These are phyloP conservation scores for Sebastes nivosus DNA, from an alignment of 2,797 vertebrate genomes.

Conservation along the genomic window DNA sequence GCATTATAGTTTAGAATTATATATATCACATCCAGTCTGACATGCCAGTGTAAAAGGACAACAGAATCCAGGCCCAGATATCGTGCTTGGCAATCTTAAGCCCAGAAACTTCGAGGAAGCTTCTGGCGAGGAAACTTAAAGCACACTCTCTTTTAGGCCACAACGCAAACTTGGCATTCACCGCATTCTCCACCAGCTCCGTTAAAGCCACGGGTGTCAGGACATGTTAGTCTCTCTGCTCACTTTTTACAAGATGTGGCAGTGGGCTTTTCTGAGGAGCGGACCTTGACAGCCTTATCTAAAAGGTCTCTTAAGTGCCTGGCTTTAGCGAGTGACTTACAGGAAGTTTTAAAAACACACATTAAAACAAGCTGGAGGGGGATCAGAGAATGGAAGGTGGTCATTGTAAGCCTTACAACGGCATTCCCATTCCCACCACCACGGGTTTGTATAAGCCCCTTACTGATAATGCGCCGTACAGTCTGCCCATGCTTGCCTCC, in stretches of 20 bases:
- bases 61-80: conserved; percentile 34
- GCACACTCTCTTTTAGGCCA: conserved; percentile 28
- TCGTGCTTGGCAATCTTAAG: conserved; percentile 46
- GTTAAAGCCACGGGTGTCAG: conserved; percentile 57
- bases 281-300: conserved; percentile 53
- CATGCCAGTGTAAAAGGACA: conserved; percentile 9
- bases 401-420: conserved; percentile 42
- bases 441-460: conserved; percentile 73
- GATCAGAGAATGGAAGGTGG: conserved; percentile 31
- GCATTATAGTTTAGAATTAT: not conserved
- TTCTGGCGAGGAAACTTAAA: conserved; percentile 39
- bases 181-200: conserved; percentile 34
- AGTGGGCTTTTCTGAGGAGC: conserved; percentile 27
- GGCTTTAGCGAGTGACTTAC: conserved; percentile 61
- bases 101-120: conserved; percentile 38
- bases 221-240: conserved; percentile 46
- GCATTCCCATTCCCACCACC: conserved; percentile 63
- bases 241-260: conserved; percentile 44
- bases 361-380: conserved; percentile 55
- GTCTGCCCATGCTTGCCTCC: conserved; percentile 62
- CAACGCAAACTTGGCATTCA: conserved; percentile 51
- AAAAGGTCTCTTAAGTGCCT: conserved; percentile 47
- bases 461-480: conserved; percentile 70
- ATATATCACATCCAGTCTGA: not conserved
- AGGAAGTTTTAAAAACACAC: conserved; percentile 63